Percentiles rank a stretch among this genome's conserved stretches.
Evolutionary conservation across 1,140 invertebrate species (phyloP).

Genomic region (Grapholita molesta): DNA sequence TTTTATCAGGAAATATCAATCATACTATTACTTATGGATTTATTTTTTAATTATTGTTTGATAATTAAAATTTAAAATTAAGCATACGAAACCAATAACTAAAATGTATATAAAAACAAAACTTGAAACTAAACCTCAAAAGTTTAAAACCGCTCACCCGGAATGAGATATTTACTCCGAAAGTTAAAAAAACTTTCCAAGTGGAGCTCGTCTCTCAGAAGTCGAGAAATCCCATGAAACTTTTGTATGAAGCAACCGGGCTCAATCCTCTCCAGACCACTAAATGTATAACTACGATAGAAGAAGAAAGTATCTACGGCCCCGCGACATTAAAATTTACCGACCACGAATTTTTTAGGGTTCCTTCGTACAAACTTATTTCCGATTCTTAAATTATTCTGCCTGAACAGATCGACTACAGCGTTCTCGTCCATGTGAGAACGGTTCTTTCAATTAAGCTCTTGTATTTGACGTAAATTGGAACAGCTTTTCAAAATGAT

Average conservation of each 20-base stretch:
- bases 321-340: slow-evolving; percentile 24
- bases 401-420: no score
- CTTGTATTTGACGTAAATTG: no score
- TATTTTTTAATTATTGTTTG: no score
- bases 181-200: background rate
- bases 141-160: slow-evolving; percentile 1
- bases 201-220: background rate
- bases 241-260: background rate
- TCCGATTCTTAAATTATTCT: no score
- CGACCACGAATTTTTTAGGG: slow-evolving; percentile 1
- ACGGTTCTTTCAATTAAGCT: no score
- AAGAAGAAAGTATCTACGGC: background rate
- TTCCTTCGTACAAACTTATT: background rate
- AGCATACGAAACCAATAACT: background rate
- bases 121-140: background rate
- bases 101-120: background rate
- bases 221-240: background rate
- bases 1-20: no score
- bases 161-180: slow-evolving; percentile 1
- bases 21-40: no score
- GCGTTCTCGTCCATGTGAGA: no score
- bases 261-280: background rate
- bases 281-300: slow-evolving; percentile 2
- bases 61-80: no score
- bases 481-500: no score